These are phyloP conservation scores for Pedicia rivosa DNA, from an alignment of 2,888 invertebrate genomes.

Conservation along the genomic window DNA sequence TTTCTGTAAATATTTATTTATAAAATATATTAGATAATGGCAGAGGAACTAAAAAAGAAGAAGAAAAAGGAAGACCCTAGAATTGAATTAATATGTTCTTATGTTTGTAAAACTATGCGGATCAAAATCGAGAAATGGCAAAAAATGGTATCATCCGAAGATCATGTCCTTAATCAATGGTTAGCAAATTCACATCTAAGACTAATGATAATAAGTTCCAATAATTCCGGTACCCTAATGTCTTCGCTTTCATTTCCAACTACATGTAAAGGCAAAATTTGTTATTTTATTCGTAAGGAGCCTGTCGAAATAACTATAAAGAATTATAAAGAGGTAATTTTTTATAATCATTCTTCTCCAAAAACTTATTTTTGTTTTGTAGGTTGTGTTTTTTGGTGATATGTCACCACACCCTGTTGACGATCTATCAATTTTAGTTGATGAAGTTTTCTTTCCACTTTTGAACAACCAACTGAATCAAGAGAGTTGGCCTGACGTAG, in stretches of 20 bases:
- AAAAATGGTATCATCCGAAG: slow-evolving; percentile 59
- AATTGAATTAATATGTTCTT: slow-evolving; percentile 63
- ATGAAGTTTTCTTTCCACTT: slow-evolving; percentile 57
- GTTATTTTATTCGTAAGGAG: slow-evolving; percentile 37
- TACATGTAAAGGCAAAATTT: slow-evolving; percentile 27
- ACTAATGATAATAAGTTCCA: slow-evolving; percentile 29
- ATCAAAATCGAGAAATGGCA: slow-evolving; percentile 77
- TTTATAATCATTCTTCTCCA: neutral
- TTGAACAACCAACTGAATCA: slow-evolving; percentile 54
- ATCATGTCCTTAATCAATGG: slow-evolving; percentile 32
- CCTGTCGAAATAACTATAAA: slow-evolving; percentile 26
- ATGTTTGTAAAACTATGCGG: slow-evolving; percentile 53
- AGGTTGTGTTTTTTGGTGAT: slow-evolving; percentile 51
- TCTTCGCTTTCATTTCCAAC: slow-evolving; percentile 31
- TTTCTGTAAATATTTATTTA: neutral
- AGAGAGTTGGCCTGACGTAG: slow-evolving; percentile 52
- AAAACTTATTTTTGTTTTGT: neutral
- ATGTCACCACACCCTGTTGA: slow-evolving; percentile 55
- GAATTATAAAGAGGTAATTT: slow-evolving; percentile 23
- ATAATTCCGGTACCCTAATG: slow-evolving; percentile 31
- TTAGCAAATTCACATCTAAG: slow-evolving; percentile 23
- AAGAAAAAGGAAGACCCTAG: slow-evolving; percentile 44
- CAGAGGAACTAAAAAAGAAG: neutral
- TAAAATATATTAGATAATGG: no score
- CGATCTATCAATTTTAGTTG: slow-evolving; percentile 50